phyloP scores from a whole-genome alignment of 1,140 invertebrate genomes.

The Bombus ignitus region DNA sequence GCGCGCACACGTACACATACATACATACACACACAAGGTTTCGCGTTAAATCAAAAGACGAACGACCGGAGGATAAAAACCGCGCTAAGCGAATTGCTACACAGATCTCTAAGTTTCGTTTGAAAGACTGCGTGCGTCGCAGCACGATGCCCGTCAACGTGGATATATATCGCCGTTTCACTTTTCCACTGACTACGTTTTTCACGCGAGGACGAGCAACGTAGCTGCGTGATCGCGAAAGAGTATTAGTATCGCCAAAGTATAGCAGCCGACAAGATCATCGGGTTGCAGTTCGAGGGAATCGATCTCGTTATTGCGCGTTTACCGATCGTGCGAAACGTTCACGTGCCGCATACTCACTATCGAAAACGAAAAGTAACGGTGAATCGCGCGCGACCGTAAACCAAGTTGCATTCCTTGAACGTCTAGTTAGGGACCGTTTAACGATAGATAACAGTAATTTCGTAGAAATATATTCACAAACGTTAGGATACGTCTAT shows the following conservation, averaged over 20 bases:
- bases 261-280: constrained; percentile 20
- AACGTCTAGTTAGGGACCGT: constrained; percentile 21
- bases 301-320: neutral
- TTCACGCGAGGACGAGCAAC: neutral
- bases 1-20: accelerated
- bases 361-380: neutral
- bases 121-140: constrained; percentile 23
- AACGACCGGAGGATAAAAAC: neutral
- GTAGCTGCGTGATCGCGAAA: constrained; percentile 10
- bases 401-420: constrained; percentile 16
- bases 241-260: constrained; percentile 53
- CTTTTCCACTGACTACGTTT: neutral
- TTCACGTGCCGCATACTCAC: neutral
- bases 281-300: constrained; percentile 26
- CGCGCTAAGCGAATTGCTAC: neutral
- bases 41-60: constrained; percentile 36
- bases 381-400: neutral
- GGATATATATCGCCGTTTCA: neutral
- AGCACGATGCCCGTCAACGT: neutral
- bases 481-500: constrained; percentile 14
- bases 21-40: neutral
- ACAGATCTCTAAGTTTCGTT: neutral
- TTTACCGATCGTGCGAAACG: neutral
- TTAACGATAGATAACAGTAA: constrained; percentile 24
- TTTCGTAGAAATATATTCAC: constrained; percentile 18